phyloP scores from a whole-genome alignment of 2,888 invertebrate genomes.

The Metallyticus violacea region DNA sequence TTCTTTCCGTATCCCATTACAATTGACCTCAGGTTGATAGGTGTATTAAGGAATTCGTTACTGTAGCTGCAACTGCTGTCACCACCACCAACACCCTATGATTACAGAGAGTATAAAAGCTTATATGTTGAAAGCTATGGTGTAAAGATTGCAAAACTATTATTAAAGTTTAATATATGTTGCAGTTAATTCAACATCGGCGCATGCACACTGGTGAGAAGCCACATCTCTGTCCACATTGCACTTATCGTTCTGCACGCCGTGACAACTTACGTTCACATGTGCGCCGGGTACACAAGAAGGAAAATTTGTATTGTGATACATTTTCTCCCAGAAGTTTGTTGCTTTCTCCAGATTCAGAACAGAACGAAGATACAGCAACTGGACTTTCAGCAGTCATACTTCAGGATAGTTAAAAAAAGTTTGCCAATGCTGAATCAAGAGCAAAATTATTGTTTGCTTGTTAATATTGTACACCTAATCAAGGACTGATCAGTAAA shows the following conservation, averaged over 20 bases:
- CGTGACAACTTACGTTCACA: slow-evolving; percentile 56
- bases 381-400: not conserved
- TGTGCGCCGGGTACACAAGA: slow-evolving; percentile 55
- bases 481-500: not conserved
- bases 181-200: slow-evolving; percentile 53
- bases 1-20: too few relatives aligned
- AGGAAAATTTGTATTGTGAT: slow-evolving; percentile 55
- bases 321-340: slow-evolving; percentile 55
- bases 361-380: not conserved
- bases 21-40: too few relatives aligned
- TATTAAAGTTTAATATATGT: not conserved
- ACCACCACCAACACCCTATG: too few relatives aligned
- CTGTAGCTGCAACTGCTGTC: too few relatives aligned
- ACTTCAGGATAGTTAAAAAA: not conserved
- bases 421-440: not conserved
- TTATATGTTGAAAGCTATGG: too few relatives aligned
- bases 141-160: too few relatives aligned
- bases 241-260: slow-evolving; percentile 55
- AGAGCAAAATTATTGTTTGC: not conserved
- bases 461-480: not conserved
- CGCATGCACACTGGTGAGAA: slow-evolving; percentile 58
- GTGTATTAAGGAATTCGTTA: too few relatives aligned
- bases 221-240: slow-evolving; percentile 56
- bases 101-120: too few relatives aligned
- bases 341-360: slow-evolving; percentile 36